Percentiles rank a stretch among this genome's conserved stretches.
Conservation (phyloP, 2,113 vertebrate species). For the Sebastes schlegelii region DNA sequence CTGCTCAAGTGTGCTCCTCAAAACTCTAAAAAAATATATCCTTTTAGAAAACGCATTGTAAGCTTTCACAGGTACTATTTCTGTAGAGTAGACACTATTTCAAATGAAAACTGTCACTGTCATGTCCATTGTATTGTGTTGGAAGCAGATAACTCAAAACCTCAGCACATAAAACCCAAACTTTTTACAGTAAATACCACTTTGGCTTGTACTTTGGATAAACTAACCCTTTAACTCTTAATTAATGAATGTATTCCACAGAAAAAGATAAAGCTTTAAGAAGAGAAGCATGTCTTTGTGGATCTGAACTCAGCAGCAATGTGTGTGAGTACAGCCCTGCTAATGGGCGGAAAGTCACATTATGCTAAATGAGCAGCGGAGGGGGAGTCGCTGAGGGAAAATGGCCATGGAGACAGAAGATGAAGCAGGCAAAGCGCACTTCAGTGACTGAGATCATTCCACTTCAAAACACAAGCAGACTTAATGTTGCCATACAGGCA, state of each 20-base stretch:
- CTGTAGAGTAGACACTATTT: not conserved
- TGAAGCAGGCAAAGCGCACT: constrained; percentile 19
- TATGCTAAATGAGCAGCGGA: constrained; percentile 41
- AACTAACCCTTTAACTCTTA: not conserved
- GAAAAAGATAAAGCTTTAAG: not conserved
- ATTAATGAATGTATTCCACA: not conserved
- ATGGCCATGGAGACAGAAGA: constrained; percentile 33
- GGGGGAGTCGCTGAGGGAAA: constrained; percentile 23
- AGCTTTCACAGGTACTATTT: not conserved
- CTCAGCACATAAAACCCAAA: not conserved
- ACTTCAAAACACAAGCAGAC: constrained; percentile 54
- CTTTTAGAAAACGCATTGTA: not conserved
- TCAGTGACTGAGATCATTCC: constrained; percentile 41
- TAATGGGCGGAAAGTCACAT: constrained; percentile 39
- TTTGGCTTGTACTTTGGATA: not conserved
- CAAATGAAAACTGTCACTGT: constrained; percentile 6
- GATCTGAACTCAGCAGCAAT: constrained; percentile 9
- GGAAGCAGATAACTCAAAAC: not conserved
- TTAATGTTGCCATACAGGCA: constrained; percentile 20
- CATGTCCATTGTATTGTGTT: not conserved
- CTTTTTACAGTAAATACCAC: not conserved
- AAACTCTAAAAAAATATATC: not conserved
- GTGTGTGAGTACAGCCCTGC: constrained; percentile 1
- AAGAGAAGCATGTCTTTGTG: not conserved
- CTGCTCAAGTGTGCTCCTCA: not conserved